Percentiles rank a stretch among this genome's conserved stretches.
Evolutionary conservation across 2,888 invertebrate genomes (phyloP).

Genomic region (Bembecia ichneumoniformis): DNA sequence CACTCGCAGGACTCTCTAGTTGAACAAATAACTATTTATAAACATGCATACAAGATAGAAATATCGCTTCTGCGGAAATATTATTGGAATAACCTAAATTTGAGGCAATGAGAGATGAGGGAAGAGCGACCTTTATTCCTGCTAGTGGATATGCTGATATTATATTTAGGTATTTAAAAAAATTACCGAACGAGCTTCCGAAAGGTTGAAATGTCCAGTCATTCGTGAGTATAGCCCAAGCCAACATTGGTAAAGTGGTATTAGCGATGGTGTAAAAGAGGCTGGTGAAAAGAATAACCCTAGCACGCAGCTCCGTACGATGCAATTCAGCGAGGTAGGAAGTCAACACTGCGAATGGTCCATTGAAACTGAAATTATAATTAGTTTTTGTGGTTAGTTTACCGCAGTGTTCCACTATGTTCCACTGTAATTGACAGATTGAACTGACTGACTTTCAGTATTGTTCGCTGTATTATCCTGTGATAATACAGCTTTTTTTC

Average conservation of each 20-base stretch:
- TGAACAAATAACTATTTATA: too few relatives aligned
- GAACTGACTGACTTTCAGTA: too few relatives aligned
- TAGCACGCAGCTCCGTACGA: slow-evolving; percentile 74
- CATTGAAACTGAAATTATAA: slow-evolving; percentile 55
- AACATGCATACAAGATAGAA: too few relatives aligned
- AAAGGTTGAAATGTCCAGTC: slow-evolving; percentile 61
- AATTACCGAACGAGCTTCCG: slow-evolving; percentile 35
- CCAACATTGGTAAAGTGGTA: slow-evolving; percentile 77
- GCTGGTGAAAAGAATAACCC: slow-evolving; percentile 76
- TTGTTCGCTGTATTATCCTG: too few relatives aligned
- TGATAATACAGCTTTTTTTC: too few relatives aligned
- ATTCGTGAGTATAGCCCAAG: slow-evolving; percentile 79
- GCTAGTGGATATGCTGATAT: not conserved
- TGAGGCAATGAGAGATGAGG: not conserved
- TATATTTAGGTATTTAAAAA: not conserved
- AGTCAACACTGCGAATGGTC: slow-evolving; percentile 81
- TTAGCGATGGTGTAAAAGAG: slow-evolving; percentile 77
- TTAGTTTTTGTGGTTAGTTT: not conserved
- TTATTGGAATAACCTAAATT: too few relatives aligned
- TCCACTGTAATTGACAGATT: too few relatives aligned
- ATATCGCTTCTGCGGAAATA: not conserved
- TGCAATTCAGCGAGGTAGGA: slow-evolving; percentile 84
- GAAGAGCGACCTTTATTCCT: not conserved
- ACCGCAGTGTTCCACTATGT: too few relatives aligned
- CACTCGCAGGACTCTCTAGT: too few relatives aligned